Evolutionary conservation across 2,113 vertebrate species (phyloP), one percentile per base, ranked within the genome.

Genomic region (Sinosuthora webbiana): DNA sequence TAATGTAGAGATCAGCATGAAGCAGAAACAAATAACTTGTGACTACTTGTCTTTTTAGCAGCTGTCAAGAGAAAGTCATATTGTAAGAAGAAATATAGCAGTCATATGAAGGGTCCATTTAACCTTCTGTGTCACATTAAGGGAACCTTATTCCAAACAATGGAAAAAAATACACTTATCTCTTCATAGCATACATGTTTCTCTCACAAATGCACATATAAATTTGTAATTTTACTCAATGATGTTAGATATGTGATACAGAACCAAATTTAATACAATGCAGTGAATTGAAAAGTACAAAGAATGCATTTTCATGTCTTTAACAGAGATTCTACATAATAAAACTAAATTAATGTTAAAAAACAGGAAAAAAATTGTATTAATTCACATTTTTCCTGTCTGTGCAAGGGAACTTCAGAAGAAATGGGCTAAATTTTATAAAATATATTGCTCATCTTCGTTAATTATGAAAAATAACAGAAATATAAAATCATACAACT

Each of bases 41-140:
- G 96, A 97, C 69, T 57, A 88, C 89, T 98, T 98, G 89, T 94
- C 95, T 96, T 97, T 95, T 95, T 90, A 97, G 91, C 90, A 95
- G 90, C 87, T 97, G 91, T 97, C 94, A 97, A 81, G 83, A 78
- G 91, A 83, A 97, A 95, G 60, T 91, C 73, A 3, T 70, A 71
- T 78, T 69, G 15, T 50, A 85, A 85, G 94, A 97, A 86, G 93
- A 96, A 96, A 93, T 55, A 69, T n/a, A 94, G 45, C 49, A 90
- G 63, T 76, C 65, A 86, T 68, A 67, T 81, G n/a, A 85, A 93
- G 49, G 56, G 97, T 96, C 84, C 49, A 47, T 92, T 97, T 97
- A 94, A 93, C 73, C 68, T 95, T 97, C 89, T 89, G 71, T 96
- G 80, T 69, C 89, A 74, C 18, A 21, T 95, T 97, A 98, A 98